These are phyloP conservation scores for Latrodectus geometricus DNA, from an alignment of 1,140 invertebrate genomes.

Conservation along the genomic window DNA sequence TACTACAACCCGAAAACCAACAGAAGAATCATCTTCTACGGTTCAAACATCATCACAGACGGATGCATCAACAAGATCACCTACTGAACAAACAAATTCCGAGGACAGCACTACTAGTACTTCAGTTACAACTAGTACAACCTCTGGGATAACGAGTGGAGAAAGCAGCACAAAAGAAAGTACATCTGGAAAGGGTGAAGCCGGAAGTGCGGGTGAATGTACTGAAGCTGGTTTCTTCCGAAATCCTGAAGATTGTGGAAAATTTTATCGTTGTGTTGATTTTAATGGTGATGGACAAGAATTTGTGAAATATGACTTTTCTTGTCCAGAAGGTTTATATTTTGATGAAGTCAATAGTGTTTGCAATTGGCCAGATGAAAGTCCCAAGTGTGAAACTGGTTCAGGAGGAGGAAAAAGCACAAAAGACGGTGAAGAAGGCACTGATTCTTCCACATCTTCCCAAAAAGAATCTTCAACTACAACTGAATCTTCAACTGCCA, in stretches of 20 bases:
- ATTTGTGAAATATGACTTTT: constrained; percentile 65
- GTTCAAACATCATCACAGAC: neutral
- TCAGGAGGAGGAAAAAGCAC: constrained; percentile 63
- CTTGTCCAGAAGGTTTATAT: constrained; percentile 72
- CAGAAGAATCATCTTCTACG: neutral
- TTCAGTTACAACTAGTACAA: neutral
- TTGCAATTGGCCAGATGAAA: constrained; percentile 65
- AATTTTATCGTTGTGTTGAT: constrained; percentile 60
- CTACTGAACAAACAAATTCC: constrained; percentile 12
- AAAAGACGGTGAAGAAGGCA: neutral
- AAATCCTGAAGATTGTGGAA: constrained; percentile 58
- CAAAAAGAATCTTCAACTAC: neutral
- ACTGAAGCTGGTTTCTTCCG: constrained; percentile 58
- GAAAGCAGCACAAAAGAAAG: neutral
- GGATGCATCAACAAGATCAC: neutral
- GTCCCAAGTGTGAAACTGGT: constrained; percentile 60
- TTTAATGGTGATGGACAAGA: constrained; percentile 36
- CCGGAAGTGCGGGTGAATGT: constrained; percentile 17
- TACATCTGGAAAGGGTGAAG: neutral
- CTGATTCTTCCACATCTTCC: neutral
- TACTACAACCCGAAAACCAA: neutral
- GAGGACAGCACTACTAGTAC: neutral
- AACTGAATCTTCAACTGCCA: neutral
- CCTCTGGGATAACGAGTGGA: neutral
- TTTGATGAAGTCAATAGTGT: constrained; percentile 67